Evolutionary conservation across 1,140 invertebrate genomes (phyloP).

Genomic region (Linepithema humile): DNA sequence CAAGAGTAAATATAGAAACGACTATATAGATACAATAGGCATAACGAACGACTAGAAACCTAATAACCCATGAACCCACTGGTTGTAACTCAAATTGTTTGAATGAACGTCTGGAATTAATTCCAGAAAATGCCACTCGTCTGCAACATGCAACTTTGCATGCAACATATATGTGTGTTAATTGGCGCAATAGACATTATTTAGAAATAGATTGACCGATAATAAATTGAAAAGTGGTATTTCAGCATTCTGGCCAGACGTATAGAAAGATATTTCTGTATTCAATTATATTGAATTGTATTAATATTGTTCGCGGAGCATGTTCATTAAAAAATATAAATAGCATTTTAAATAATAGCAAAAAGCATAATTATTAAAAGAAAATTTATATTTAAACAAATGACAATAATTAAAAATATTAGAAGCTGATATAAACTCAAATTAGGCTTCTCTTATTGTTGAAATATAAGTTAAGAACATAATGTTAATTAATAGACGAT

Average conservation of each 20-base stretch:
- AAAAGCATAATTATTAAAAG: too few species aligned
- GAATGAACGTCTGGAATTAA: slow-evolving; percentile 53
- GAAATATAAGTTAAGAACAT: too few species aligned
- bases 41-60: slow-evolving; percentile 64
- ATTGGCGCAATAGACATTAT: slow-evolving; percentile 68
- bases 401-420: too few species aligned
- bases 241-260: neutral
- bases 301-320: too few species aligned
- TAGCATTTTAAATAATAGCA: too few species aligned
- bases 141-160: slow-evolving; percentile 60
- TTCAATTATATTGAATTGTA: too few species aligned
- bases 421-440: too few species aligned
- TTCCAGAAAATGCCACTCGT: slow-evolving; percentile 55
- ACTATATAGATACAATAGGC: neutral
- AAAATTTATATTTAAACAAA: too few species aligned
- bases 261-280: too few species aligned
- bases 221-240: slow-evolving; percentile 2
- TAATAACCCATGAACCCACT: slow-evolving; percentile 65
- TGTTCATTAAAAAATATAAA: too few species aligned
- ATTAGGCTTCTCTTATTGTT: too few species aligned
- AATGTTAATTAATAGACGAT: too few species aligned
- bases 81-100: slow-evolving; percentile 54
- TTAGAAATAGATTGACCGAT: slow-evolving; percentile 51
- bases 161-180: slow-evolving; percentile 36
- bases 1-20: slow-evolving; percentile 21